Conservation (phyloP, 2,113 vertebrate genomes). For the Polypterus bichir region DNA sequence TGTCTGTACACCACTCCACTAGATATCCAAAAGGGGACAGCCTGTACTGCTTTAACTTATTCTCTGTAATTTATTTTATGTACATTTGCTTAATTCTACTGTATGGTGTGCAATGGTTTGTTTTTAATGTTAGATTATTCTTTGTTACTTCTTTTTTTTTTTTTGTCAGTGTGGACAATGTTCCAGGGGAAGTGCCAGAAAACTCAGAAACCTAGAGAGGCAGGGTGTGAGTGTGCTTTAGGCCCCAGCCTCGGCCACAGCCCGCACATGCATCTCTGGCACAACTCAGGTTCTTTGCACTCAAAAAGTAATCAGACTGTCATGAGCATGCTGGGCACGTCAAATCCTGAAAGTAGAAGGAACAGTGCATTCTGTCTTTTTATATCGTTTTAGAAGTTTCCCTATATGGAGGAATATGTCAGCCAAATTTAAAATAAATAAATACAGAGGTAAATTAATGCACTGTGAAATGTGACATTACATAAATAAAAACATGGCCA, state of each 20-base stretch:
- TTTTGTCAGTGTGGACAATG: constrained; percentile 8
- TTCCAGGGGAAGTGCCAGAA: constrained; percentile 9
- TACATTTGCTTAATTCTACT: constrained; percentile 50
- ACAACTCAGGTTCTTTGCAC: not conserved
- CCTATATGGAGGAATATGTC: no score
- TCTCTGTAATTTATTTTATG: constrained; percentile 46
- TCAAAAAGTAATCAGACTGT: no score
- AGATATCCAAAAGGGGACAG: constrained; percentile 19
- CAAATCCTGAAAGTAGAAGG: no score
- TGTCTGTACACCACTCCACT: not conserved
- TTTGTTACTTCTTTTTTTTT: constrained; percentile 13
- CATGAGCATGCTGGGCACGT: no score
- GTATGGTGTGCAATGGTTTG: constrained; percentile 56
- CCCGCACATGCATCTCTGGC: no score
- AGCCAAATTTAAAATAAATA: no score
- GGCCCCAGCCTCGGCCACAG: no score
- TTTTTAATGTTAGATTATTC: constrained; percentile 21
- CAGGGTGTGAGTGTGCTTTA: not conserved
- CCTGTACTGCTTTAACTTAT: constrained; percentile 24
- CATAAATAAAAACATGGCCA: no score
- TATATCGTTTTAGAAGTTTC: no score
- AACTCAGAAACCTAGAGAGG: not conserved
- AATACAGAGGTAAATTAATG: no score
- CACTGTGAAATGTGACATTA: no score
- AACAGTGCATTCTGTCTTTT: no score